Conservation (phyloP, 2,797 vertebrate genomes). For the Pristis pectinata region DNA sequence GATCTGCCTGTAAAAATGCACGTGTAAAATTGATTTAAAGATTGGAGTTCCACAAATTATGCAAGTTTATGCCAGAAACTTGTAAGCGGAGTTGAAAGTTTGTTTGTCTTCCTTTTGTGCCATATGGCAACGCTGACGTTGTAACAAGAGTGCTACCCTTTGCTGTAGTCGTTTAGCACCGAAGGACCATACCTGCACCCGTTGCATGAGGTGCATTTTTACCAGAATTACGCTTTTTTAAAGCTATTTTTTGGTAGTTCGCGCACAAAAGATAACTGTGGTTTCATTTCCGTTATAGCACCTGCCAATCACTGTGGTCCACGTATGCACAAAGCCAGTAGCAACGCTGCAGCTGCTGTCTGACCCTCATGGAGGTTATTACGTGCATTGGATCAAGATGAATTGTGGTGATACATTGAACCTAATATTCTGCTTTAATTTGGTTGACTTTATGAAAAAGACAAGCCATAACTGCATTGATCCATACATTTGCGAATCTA, state of each 20-base stretch:
- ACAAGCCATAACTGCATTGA: neutral
- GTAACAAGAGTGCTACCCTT: too few species aligned
- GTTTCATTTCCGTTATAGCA: neutral
- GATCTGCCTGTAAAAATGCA: neutral
- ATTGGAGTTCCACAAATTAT: neutral
- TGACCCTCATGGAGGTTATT: neutral
- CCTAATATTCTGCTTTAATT: neutral
- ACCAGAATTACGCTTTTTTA: neutral
- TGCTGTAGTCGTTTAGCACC: neutral
- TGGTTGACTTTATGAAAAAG: neutral
- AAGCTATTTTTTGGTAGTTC: neutral
- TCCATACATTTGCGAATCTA: neutral
- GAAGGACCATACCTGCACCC: too few species aligned
- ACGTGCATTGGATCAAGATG: neutral
- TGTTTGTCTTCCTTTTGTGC: neutral
- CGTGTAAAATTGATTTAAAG: neutral
- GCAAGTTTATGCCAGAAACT: neutral
- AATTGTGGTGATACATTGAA: neutral
- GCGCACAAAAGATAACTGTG: neutral
- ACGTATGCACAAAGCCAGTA: neutral
- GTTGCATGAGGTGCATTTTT: too few species aligned
- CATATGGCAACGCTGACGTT: conserved; percentile 5
- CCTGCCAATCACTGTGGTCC: neutral
- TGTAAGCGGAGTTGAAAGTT: neutral
- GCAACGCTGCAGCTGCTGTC: neutral